Evolutionary conservation across 1,140 invertebrate genomes (phyloP), one percentile per base, ranked within the genome.

Genomic region (Panagrolaimus sp.): DNA sequence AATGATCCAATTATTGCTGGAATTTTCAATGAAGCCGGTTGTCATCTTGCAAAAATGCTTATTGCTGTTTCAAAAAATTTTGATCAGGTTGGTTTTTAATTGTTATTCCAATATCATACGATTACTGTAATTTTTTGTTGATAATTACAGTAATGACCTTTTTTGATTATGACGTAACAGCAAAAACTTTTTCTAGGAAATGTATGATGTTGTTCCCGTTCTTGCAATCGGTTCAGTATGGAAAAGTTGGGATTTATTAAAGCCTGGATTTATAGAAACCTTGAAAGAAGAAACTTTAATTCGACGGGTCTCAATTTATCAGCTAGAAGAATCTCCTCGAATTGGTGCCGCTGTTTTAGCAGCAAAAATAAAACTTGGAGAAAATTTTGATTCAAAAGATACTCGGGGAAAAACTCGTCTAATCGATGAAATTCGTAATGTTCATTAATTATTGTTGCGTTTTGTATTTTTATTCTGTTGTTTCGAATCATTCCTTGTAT

Each of bases 181-280:
- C n/a, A n/a, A n/a, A 38, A 2, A 38, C 7, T 38, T 48, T 84
- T 85, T 52, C 38, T 48, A 75, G 65, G 78, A 87, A 4, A 79
- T 83, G 55, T 79, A 82, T 2, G 88, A 88, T 7, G 89, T 92
- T 8, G 79, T 95, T 0, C 89, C 90, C 43, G 87, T 97, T 0
- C 89, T 96, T 0, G 94, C 93, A 82, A 91, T 96, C 0, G 95
- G 95, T 0, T 96, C 93, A 0, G 93, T 98, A 0, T 98, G 93
- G 90, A 89, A 91, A 74, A 95, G 92, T 73, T 98, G 93, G 93
- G 80, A 88, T 1, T 86, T 90, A 1, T 80, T 97, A 63, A 86
- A 90, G 80, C 83, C 14, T 24, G 79, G 79, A 17, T 76, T 76
- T 66, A 28, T 63, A 24, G 46, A 68, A 52, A 21, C 43, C 8